These are phyloP conservation scores for Hydrozoanthus tunicans DNA, from an alignment of 64 coral and sea anemone species.

Conservation along the genomic window DNA sequence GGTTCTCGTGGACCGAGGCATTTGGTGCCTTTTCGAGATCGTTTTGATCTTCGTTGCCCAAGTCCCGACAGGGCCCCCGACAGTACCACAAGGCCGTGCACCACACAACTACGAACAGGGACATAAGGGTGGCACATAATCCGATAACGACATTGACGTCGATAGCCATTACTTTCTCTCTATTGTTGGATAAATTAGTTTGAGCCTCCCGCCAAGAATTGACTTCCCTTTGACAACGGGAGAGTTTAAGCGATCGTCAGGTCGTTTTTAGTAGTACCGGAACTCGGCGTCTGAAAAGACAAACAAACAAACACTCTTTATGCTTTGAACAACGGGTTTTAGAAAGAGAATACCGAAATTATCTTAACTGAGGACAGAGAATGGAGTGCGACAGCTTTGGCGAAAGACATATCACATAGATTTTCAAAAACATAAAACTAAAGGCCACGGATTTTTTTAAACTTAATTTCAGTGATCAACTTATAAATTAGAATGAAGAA, in stretches of 20 bases:
- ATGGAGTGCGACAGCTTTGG: too few species aligned
- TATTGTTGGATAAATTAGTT: neutral
- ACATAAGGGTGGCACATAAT: constrained; percentile 23
- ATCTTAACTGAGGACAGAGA: too few species aligned
- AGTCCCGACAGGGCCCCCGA: neutral
- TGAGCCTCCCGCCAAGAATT: neutral
- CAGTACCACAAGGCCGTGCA: constrained; percentile 42
- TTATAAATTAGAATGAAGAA: too few species aligned
- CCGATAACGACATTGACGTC: constrained; percentile 26
- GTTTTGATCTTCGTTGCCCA: neutral
- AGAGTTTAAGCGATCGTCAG: neutral
- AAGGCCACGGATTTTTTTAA: too few species aligned
- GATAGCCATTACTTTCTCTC: neutral
- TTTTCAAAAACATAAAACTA: too few species aligned
- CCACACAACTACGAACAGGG: constrained; percentile 42
- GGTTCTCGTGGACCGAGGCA: constrained; percentile 13
- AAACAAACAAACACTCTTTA: too few species aligned
- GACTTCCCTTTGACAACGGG: neutral
- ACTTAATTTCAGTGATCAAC: too few species aligned
- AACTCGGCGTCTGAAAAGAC: neutral
- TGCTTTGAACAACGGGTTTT: too few species aligned
- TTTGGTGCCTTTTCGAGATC: neutral
- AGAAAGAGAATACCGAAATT: too few species aligned
- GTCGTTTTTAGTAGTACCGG: neutral
- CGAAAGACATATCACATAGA: too few species aligned